These are phyloP conservation scores for Chanos chanos DNA, from an alignment of 2,797 vertebrate species.

Conservation along the genomic window DNA sequence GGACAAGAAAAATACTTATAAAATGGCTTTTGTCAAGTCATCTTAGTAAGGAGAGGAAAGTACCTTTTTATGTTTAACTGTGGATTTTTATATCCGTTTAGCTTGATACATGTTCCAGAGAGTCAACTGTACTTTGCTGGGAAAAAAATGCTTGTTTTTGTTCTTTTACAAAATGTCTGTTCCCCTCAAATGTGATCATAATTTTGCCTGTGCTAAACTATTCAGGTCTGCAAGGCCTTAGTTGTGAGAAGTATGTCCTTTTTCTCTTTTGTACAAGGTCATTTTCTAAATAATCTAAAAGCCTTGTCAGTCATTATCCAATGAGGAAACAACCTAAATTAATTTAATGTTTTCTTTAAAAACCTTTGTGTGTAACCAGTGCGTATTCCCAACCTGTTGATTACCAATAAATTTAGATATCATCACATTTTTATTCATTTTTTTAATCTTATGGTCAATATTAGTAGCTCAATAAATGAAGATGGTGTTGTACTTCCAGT, in stretches of 20 bases:
- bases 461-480: too few species aligned
- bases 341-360: too few species aligned
- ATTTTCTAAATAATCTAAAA: not conserved
- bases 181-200: not conserved
- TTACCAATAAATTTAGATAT: too few species aligned
- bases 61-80: slow-evolving; percentile 8
- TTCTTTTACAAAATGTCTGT: not conserved
- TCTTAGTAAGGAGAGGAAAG: slow-evolving; percentile 36
- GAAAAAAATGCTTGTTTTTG: slow-evolving; percentile 1
- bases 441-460: too few species aligned
- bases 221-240: not conserved
- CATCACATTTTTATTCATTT: too few species aligned
- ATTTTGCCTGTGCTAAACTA: not conserved
- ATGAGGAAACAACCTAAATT: too few species aligned
- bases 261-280: not conserved
- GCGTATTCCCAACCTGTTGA: too few species aligned
- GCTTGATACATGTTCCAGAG: not conserved
- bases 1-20: slow-evolving; percentile 77
- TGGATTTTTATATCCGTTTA: slow-evolving; percentile 44
- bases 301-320: too few species aligned
- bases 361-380: too few species aligned
- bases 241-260: not conserved
- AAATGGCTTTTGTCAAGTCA: slow-evolving; percentile 89
- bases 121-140: not conserved
- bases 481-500: too few species aligned